These are phyloP conservation scores for Dermochelys coriacea DNA, from an alignment of 2,797 vertebrate genomes.

Conservation along the genomic window DNA sequence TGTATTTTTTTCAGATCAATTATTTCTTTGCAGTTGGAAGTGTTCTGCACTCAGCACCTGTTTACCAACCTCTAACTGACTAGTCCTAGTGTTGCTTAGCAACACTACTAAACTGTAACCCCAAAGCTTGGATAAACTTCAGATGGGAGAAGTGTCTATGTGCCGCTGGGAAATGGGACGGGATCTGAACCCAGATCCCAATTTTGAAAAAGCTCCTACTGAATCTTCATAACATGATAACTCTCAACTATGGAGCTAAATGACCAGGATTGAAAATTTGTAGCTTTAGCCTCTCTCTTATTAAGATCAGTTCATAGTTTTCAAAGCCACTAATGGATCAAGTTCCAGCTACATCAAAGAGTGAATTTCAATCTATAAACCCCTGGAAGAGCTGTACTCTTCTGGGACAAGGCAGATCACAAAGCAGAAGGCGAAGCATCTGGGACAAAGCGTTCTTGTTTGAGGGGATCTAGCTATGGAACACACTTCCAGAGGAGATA, in stretches of 20 bases:
- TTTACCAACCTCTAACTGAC: too few species aligned
- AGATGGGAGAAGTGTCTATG: background rate
- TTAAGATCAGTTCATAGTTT: background rate
- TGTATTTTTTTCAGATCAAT: too few species aligned
- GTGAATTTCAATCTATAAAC: background rate
- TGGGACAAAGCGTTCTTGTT: background rate
- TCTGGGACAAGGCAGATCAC: background rate
- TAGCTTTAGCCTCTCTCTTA: background rate
- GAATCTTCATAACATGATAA: background rate
- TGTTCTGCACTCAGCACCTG: too few species aligned
- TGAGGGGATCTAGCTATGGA: background rate
- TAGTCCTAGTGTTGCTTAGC: too few species aligned
- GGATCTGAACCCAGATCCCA: background rate
- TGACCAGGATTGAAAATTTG: background rate
- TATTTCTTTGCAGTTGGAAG: too few species aligned
- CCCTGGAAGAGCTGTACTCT: background rate
- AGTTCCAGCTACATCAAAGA: background rate
- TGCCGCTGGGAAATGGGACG: background rate
- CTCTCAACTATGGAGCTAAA: background rate
- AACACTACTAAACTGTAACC: too few species aligned
- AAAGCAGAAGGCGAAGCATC: background rate
- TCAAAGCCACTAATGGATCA: background rate
- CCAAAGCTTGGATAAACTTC: too few species aligned
- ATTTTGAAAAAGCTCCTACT: background rate
- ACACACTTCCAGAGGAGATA: background rate